These are phyloP conservation scores for Hystrix brachyura DNA, from an alignment of 2,113 vertebrate species.

Conservation along the genomic window DNA sequence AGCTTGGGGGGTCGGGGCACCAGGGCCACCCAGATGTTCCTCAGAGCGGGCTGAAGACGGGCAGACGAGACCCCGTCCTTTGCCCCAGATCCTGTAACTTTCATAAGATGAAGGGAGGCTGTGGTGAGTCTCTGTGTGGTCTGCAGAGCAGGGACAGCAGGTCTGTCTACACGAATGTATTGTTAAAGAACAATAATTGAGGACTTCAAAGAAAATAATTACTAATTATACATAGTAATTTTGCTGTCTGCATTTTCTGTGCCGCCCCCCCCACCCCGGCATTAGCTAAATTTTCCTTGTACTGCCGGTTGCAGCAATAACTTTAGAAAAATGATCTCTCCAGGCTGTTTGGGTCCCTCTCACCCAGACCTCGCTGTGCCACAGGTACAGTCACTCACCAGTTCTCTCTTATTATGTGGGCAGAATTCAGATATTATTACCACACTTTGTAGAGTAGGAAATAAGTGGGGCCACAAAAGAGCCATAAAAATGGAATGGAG, in stretches of 20 bases:
- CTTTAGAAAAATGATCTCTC: neutral
- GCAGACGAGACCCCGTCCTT: neutral
- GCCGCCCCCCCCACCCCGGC: neutral
- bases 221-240: neutral
- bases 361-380: neutral
- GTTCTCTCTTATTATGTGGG: conserved; percentile 29
- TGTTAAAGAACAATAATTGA: conserved; percentile 30
- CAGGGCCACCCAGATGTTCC: neutral
- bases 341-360: conserved; percentile 59
- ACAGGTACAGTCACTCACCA: neutral
- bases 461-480: neutral
- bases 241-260: neutral
- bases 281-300: neutral
- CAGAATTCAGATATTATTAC: conserved; percentile 18
- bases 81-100: neutral
- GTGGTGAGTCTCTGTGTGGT: neutral
- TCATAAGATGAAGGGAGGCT: neutral
- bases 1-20: neutral
- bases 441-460: neutral
- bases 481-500: neutral
- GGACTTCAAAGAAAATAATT: conserved; percentile 58
- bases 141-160: neutral
- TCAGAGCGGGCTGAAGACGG: neutral
- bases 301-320: neutral
- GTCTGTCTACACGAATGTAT: neutral